Percentiles rank a stretch among this genome's conserved stretches.
Conservation (phyloP, 2,888 invertebrate genomes). For the Corbicula japonica region DNA sequence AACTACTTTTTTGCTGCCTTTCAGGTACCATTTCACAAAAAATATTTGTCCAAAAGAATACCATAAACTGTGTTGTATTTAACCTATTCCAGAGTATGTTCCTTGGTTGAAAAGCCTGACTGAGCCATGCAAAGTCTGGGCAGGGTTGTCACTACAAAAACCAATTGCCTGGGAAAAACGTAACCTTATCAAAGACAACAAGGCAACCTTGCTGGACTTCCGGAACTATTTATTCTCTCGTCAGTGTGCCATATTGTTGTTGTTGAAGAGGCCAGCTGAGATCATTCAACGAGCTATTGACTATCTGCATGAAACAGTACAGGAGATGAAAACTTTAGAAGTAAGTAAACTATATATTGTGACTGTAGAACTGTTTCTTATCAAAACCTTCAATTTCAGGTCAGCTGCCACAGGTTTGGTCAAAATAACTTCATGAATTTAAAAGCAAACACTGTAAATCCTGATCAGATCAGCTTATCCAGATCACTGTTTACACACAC, state of each 20-base stretch:
- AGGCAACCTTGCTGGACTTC: constrained; percentile 94
- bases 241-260: constrained; percentile 93
- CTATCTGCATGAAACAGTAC: constrained; percentile 95
- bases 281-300: constrained; percentile 95
- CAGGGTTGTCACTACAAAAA: constrained; percentile 90
- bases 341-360: constrained; percentile 84
- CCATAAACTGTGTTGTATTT: too few species aligned
- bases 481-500: too few species aligned
- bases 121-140: constrained; percentile 93
- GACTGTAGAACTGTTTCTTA: too few species aligned
- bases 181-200: constrained; percentile 85
- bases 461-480: too few species aligned
- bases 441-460: too few species aligned
- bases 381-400: too few species aligned
- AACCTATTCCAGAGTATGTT: constrained; percentile 92
- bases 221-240: constrained; percentile 97
- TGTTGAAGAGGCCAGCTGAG: constrained; percentile 92
- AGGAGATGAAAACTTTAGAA: constrained; percentile 94
- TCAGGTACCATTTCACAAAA: too few species aligned
- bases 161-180: constrained; percentile 84
- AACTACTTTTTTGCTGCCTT: too few species aligned
- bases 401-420: too few species aligned
- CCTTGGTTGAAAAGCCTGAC: constrained; percentile 94
- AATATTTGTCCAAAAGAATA: too few species aligned
- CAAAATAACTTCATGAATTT: too few species aligned